These are phyloP conservation scores for Danio kyathit DNA, from an alignment of 2,797 vertebrate species.

Conservation along the genomic window DNA sequence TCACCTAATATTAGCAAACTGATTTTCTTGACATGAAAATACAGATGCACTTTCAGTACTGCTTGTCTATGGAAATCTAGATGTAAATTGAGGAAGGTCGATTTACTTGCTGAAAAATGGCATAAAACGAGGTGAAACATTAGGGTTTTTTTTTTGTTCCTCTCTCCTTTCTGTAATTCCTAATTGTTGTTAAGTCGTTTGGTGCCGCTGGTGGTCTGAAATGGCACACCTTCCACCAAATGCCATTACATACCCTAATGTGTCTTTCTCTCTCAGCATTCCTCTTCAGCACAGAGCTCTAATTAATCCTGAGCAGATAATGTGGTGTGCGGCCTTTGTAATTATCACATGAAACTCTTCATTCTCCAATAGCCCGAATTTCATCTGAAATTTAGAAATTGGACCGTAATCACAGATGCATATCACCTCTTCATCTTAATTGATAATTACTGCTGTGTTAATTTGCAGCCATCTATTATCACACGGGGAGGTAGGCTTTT, in stretches of 20 bases:
- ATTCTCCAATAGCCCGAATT: conserved; percentile 68
- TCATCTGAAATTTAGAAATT: conserved; percentile 50
- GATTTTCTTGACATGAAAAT: no score
- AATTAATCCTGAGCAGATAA: conserved; percentile 77
- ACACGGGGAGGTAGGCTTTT: conserved; percentile 70
- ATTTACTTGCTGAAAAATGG: not conserved
- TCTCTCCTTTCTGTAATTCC: not conserved
- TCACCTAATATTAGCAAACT: no score
- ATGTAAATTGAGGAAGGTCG: no score
- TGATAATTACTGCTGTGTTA: conserved; percentile 58
- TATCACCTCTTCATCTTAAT: conserved; percentile 55
- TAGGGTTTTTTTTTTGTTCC: no score
- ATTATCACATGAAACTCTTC: conserved; percentile 60
- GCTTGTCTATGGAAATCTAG: no score
- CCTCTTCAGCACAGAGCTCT: conserved; percentile 56
- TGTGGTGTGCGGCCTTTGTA: conserved; percentile 68
- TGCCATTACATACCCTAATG: not conserved
- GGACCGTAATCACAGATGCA: conserved; percentile 46
- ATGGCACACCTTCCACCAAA: conserved; percentile 16
- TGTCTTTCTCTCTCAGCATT: not conserved
- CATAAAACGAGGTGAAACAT: not conserved
- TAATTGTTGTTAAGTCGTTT: not conserved
- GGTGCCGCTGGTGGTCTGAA: not conserved
- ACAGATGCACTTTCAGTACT: no score
- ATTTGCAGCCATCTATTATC: conserved; percentile 75